These are phyloP conservation scores for Tiaroga cobitis DNA, from an alignment of 2,797 vertebrate genomes.

Conservation along the genomic window DNA sequence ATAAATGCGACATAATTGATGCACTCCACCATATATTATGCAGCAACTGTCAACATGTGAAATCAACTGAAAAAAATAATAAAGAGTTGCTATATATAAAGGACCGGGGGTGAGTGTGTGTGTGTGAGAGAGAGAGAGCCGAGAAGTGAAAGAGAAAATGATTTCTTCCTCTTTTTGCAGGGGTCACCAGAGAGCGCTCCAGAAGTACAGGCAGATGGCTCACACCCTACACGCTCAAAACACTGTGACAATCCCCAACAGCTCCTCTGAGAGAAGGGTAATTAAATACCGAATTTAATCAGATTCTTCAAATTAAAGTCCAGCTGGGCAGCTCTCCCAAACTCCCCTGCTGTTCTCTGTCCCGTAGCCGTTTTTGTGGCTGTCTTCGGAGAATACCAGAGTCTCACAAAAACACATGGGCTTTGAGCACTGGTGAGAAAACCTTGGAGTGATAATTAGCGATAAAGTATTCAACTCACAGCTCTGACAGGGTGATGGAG, in stretches of 20 bases:
- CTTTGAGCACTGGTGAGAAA: constrained; percentile 67
- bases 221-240: constrained; percentile 80
- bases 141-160: constrained; percentile 47
- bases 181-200: constrained; percentile 60
- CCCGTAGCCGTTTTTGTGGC: constrained; percentile 68
- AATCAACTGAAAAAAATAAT: constrained; percentile 72
- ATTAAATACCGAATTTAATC: constrained; percentile 88
- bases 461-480: constrained; percentile 81
- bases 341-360: constrained; percentile 75
- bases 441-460: constrained; percentile 79
- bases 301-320: constrained; percentile 87
- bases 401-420: constrained; percentile 73
- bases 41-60: constrained; percentile 79
- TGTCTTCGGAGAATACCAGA: constrained; percentile 72
- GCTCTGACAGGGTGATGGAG: constrained; percentile 77
- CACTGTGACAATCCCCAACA: constrained; percentile 82
- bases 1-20: constrained; percentile 78
- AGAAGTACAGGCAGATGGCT: constrained; percentile 83
- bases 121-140: background rate
- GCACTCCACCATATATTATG: constrained; percentile 73
- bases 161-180: constrained; percentile 60
- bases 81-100: constrained; percentile 65
- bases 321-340: constrained; percentile 81
- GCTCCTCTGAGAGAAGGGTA: constrained; percentile 82
- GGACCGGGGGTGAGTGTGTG: constrained; percentile 4